phyloP scores from a whole-genome alignment of 1,140 invertebrate genomes.

The Achatina immaculata region DNA sequence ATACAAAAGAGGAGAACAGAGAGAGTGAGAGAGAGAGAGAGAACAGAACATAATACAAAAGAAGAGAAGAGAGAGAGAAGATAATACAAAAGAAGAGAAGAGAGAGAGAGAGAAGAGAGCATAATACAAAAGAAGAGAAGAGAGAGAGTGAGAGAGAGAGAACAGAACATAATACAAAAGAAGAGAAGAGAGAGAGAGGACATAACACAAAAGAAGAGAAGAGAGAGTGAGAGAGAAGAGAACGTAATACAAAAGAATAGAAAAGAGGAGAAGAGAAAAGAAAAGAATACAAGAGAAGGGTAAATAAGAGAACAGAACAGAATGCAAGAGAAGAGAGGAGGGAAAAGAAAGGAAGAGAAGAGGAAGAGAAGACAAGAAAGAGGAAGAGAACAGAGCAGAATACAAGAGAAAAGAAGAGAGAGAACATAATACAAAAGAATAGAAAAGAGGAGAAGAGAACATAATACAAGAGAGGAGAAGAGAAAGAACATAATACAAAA shows the following conservation, averaged over 20 bases:
- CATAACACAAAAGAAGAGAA: background rate
- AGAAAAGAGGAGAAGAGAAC: background rate
- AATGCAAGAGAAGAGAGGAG: background rate
- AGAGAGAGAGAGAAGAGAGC: background rate
- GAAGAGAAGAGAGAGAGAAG: background rate
- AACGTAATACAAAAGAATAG: background rate
- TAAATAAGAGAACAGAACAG: background rate
- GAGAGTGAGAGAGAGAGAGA: background rate
- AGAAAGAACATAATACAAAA: background rate
- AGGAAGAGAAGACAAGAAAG: background rate
- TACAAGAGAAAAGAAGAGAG: slow-evolving; percentile 20
- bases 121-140: background rate
- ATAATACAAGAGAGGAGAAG: background rate
- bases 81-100: slow-evolving; percentile 1
- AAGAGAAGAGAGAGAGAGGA: background rate
- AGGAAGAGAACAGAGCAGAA: background rate
- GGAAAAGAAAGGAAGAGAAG: background rate
- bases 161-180: background rate
- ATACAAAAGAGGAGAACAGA: background rate
- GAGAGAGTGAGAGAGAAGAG: background rate
- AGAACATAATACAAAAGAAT: background rate
- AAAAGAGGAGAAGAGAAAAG: background rate
- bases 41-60: slow-evolving; percentile 3
- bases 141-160: background rate
- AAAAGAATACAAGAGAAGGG: background rate